A percentile compares a stretch with the other conserved stretches of the same genome.
Evolutionary conservation across 2,888 invertebrate genomes (phyloP).

Genomic region (Apocheima hispidaria): DNA sequence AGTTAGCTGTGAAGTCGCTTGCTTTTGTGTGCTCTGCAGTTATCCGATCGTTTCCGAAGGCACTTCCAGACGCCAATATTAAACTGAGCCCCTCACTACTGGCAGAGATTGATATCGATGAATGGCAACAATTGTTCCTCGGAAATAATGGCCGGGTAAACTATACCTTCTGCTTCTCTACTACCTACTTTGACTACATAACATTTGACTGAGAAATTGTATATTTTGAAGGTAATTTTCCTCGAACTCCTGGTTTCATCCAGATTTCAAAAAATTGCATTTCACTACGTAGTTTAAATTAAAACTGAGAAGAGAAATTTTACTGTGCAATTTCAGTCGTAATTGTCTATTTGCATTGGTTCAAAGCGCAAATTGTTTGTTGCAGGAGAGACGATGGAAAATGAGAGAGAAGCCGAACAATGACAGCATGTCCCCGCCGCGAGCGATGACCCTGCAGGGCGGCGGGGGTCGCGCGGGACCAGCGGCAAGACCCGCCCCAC

Average conservation of each 20-base stretch:
- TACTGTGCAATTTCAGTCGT: constrained; percentile 21
- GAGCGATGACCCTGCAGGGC: constrained; percentile 78
- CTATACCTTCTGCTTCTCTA: constrained; percentile 38
- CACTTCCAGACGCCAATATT: constrained; percentile 55
- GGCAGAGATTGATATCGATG: constrained; percentile 51
- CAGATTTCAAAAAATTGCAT: constrained; percentile 1
- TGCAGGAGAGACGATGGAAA: constrained; percentile 82
- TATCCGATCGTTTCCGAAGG: constrained; percentile 48
- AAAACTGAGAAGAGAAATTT: constrained; percentile 16
- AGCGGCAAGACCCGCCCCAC: constrained; percentile 65
- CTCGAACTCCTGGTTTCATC: not conserved
- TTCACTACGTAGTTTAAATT: constrained; percentile 5
- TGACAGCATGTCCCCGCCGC: constrained; percentile 83
- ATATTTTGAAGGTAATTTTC: not conserved
- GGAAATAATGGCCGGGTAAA: constrained; percentile 48
- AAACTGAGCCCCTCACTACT: constrained; percentile 57
- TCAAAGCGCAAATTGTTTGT: constrained; percentile 57
- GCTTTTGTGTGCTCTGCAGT: constrained; percentile 50
- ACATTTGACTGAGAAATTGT: constrained; percentile 13
- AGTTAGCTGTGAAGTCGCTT: constrained; percentile 39
- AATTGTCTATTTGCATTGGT: constrained; percentile 29
- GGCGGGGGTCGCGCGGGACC: constrained; percentile 67
- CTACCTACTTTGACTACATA: not conserved
- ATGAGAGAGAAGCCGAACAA: constrained; percentile 76
- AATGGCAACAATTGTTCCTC: constrained; percentile 53